Base-by-base conservation (phyloP, 2,797 vertebrate species). In the Gallinago solitaria region DNA sequence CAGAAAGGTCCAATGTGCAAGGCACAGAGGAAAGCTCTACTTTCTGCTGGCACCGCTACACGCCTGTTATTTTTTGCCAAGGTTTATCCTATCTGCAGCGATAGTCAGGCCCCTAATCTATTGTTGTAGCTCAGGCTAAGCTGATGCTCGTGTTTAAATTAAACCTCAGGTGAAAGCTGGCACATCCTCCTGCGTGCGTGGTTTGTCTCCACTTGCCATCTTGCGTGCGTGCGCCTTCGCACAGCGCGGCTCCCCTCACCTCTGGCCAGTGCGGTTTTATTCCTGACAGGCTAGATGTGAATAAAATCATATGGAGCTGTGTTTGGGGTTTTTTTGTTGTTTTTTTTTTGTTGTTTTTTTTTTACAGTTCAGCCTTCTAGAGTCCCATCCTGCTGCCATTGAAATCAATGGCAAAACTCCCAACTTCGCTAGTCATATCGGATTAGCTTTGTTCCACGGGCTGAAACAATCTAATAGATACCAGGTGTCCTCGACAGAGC, bases 381-480 rank as follows among this genome's bases (percentile, higher is more conserved):
- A 96, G 86, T 89, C 90, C 54, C 57, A 78, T 89, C 81, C 92
- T 83, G 48, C 77, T 93, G 90, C 93, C 94, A 89, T 57, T 83
- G 95, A 92, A 96, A 90, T 64, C 93, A 68, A 83, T 89, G 92
- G 95, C 83, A 94, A 90, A 92, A 79, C 83, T 97, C 93, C 91
- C 93, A 89, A 20, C 60, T 89, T 93, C 33, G 1, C 93, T 87
- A 90, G 88, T 95, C 83, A 45, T 92, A 95, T 93, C 86, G 93
- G 91, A 96, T 97, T 93, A 96, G 92, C 78, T 95, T 95, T 93
- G 84, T 95, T 96, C 90, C 81, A 64, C 2, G 1, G 92, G 59
- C 93, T 95, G 93, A 95, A 97, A 95, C 78, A 73, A 95, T 81
- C 81, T 96, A 97, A 96, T 93, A 95, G 96, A 96, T 96, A 96